Evolutionary conservation across 2,888 invertebrate species (phyloP), one percentile per base, ranked within the genome.

Genomic region (Rhodophaea formosa): DNA sequence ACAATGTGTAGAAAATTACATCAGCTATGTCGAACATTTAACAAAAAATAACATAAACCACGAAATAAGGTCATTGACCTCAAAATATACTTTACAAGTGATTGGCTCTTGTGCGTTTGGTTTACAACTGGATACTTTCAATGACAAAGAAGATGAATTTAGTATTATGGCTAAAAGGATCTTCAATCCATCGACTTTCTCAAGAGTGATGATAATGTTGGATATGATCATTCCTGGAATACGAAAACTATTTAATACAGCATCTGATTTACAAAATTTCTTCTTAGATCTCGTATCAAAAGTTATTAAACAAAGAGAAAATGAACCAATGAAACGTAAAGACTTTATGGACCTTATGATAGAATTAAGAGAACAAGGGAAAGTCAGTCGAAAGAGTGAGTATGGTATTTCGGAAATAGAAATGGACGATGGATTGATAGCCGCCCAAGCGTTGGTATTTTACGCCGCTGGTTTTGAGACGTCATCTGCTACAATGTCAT

Each of bases 401-500:
- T 53, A 62, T 8, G 74, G 72, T 0, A 64, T 68, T 7, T 67
- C 70, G 0, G 77, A 80, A 62, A 53, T 80, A 10, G 74, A 74
- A 42, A 61, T 82, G 0, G 73, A 77, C 16, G 74, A 77, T 30
- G 62, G 67, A 5, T 16, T 77, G 10, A 69, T 82, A 46, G 70
- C 75, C 3, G 78, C 77, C 0, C 78, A 80, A 57, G 74, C 74
- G 1, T 70, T 79, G 32, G 62, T 74, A 5, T 79, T 80, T 59
- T 80, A 77, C 58, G 71, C 72, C 1, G 86, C 84, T 10, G 86
- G 86, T 0, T 84, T 82, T 56, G 86, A 85, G 61, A 84, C 86
- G 0, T 83, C 85, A 0, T 77, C 84, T 16, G 73, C 78, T 0
- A 70, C 80, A 0, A 71, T 84, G 61, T 66, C 70, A 0, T 69